These are phyloP conservation scores for Phalera bucephala DNA, from an alignment of 2,888 invertebrate genomes.

Conservation along the genomic window DNA sequence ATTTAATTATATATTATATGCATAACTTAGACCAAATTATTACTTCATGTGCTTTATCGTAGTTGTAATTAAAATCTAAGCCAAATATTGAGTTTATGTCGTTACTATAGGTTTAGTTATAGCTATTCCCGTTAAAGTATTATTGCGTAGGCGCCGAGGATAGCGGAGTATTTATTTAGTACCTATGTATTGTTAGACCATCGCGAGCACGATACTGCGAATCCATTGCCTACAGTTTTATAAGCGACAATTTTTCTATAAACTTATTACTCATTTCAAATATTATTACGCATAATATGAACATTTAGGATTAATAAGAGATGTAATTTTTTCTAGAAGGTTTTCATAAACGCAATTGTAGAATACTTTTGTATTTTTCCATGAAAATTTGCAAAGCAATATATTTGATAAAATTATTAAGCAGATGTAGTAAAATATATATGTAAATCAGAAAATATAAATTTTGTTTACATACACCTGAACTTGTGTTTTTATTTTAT, in stretches of 20 bases:
- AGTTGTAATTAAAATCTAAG: conserved; percentile 81
- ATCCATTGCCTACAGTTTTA: conserved; percentile 30
- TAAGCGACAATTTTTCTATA: conserved; percentile 48
- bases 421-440: conserved; percentile 68
- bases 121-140: conserved; percentile 76
- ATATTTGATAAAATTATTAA: conserved; percentile 73
- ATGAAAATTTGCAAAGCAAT: conserved; percentile 73
- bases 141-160: conserved; percentile 62
- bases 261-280: conserved; percentile 54
- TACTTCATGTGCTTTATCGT: conserved; percentile 79
- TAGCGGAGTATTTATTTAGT: conserved; percentile 75
- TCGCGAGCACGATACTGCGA: conserved; percentile 32
- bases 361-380: conserved; percentile 81
- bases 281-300: conserved; percentile 74
- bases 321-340: conserved; percentile 75
- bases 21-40: conserved; percentile 83
- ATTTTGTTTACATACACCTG: conserved; percentile 77
- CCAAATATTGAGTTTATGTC: conserved; percentile 81
- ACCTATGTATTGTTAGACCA: conserved; percentile 33
- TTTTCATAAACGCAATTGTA: conserved; percentile 69
- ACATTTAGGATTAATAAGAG: conserved; percentile 61
- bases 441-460: conserved; percentile 76
- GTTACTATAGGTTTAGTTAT: conserved; percentile 66
- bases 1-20: conserved; percentile 59
- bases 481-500: conserved; percentile 49